A percentile compares a stretch with the other conserved stretches of the same genome.
phyloP scores from a whole-genome alignment of 2,113 vertebrate species.

The Patagioenas fasciata region DNA sequence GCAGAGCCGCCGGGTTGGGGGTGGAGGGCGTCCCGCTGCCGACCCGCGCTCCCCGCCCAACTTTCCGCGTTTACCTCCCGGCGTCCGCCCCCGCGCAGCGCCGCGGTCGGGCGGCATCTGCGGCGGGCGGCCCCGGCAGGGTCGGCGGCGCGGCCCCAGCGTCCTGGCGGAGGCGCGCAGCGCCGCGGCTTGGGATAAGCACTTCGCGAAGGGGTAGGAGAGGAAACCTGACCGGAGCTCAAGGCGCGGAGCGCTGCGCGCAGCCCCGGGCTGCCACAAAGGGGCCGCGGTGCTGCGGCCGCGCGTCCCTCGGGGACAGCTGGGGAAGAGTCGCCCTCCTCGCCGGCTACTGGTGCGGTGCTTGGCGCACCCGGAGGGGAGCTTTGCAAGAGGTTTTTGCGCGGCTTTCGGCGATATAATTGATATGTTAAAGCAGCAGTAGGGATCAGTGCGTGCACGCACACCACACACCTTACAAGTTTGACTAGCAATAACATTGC shows the following conservation, averaged over 20 bases:
- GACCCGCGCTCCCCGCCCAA: neutral
- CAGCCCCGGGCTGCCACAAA: neutral
- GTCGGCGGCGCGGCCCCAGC: neutral
- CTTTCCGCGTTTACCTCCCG: neutral
- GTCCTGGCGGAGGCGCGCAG: neutral
- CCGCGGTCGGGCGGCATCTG: neutral
- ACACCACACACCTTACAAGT: constrained; percentile 57
- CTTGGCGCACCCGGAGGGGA: neutral
- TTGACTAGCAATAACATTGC: constrained; percentile 55
- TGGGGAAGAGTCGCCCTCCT: neutral
- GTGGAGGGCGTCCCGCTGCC: neutral
- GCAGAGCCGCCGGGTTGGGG: too few relatives aligned
- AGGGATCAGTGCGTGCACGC: neutral
- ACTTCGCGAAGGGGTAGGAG: neutral
- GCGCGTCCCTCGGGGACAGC: neutral
- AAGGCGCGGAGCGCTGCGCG: neutral
- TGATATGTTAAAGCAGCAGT: constrained; percentile 8
- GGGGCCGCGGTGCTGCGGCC: neutral
- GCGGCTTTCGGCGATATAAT: neutral
- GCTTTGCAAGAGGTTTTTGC: neutral
- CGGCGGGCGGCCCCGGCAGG: neutral
- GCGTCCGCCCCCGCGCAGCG: neutral
- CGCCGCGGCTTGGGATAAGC: neutral
- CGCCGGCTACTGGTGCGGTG: neutral
- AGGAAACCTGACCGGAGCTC: neutral